A percentile compares a stretch with the other conserved stretches of the same genome.
Conservation (phyloP, 2,888 invertebrate species). For the Archips xylosteana region DNA sequence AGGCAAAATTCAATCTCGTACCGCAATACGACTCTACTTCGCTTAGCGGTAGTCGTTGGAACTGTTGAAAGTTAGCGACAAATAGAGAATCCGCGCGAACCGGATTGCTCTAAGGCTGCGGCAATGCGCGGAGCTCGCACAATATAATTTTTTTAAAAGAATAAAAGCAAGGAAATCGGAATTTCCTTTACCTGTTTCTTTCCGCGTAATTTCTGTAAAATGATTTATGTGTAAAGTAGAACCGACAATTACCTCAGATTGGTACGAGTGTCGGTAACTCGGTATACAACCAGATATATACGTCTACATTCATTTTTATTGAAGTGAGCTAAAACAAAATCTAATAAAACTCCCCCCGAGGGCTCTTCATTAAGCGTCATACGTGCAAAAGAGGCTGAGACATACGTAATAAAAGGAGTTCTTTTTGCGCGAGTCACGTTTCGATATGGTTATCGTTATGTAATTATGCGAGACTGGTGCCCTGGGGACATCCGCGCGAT, state of each 20-base stretch:
- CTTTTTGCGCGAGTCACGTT: conserved; percentile 36
- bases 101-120: not conserved
- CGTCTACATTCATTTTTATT: conserved; percentile 32
- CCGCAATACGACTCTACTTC: conserved; percentile 23
- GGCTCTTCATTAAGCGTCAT: conserved; percentile 41
- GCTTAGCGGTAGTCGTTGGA: not conserved
- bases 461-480: conserved; percentile 32
- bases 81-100: conserved; percentile 1
- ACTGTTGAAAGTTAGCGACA: conserved; percentile 8
- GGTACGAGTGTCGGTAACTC: conserved; percentile 14
- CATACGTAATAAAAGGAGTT: conserved; percentile 40
- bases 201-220: not conserved
- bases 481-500: conserved; percentile 24
- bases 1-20: conserved; percentile 30
- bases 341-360: conserved; percentile 40
- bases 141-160: not conserved
- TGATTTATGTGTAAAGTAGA: conserved; percentile 23
- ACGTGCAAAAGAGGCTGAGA: conserved; percentile 41
- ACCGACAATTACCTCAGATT: conserved; percentile 31
- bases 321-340: conserved; percentile 40
- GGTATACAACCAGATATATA: conserved; percentile 23
- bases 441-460: conserved; percentile 43
- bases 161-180: not conserved
- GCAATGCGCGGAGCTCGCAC: not conserved
- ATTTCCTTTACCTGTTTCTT: not conserved